Evolutionary conservation across 2,113 vertebrate species (phyloP).

Genomic region (Herpailurus yagouaroundi): DNA sequence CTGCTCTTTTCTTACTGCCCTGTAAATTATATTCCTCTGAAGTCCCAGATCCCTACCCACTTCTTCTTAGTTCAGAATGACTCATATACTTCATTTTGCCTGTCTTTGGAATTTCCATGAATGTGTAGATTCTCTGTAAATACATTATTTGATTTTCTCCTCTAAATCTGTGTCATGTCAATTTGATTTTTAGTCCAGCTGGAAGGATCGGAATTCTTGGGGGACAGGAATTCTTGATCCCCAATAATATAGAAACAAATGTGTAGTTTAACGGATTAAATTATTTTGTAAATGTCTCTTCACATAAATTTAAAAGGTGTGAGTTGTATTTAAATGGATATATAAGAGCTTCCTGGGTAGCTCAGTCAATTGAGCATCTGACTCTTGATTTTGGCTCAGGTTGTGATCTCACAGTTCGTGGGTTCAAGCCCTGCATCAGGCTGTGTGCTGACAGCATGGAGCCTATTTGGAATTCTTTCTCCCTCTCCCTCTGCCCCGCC

Average conservation of each 20-base stretch:
- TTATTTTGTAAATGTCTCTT: slow-evolving; percentile 26
- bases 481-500: too few relatives aligned
- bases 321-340: not conserved
- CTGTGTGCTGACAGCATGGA: too few relatives aligned
- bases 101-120: not conserved
- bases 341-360: not conserved
- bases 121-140: not conserved
- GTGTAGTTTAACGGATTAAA: not conserved
- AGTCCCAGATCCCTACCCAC: not conserved
- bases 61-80: not conserved
- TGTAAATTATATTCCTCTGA: not conserved
- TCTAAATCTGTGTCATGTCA: not conserved
- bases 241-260: not conserved
- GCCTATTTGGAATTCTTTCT: too few relatives aligned
- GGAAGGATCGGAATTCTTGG: not conserved
- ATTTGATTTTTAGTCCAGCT: not conserved
- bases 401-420: too few relatives aligned
- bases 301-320: not conserved
- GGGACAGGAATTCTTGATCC: not conserved
- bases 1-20: not conserved
- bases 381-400: too few relatives aligned
- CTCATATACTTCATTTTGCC: too few relatives aligned
- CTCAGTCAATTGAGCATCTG: too few relatives aligned
- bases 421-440: too few relatives aligned
- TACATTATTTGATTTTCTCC: not conserved